Percentiles rank a stretch among this genome's conserved stretches.
These are phyloP conservation scores for Siniperca obscura DNA, from an alignment of 2,797 vertebrate species.

Conservation along the genomic window DNA sequence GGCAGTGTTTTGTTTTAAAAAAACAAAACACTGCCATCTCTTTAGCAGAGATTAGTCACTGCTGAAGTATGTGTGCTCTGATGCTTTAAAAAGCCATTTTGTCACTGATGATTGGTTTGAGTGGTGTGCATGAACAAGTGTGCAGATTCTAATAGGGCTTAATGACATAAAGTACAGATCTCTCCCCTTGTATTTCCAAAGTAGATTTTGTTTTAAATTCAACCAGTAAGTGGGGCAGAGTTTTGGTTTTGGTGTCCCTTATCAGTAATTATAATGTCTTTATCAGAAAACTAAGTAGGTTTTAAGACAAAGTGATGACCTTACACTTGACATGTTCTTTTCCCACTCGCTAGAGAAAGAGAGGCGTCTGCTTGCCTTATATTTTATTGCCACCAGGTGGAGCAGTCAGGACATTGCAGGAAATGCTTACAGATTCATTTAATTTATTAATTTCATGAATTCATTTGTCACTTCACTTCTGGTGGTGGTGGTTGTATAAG, in stretches of 20 bases:
- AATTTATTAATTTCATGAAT: background rate
- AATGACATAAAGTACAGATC: too few relatives aligned
- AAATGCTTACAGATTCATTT: background rate
- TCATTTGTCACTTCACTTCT: background rate
- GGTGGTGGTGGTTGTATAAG: background rate
- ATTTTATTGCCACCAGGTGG: background rate
- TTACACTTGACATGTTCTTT: background rate
- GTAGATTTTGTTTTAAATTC: too few relatives aligned
- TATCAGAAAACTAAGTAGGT: background rate
- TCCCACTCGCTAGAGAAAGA: background rate
- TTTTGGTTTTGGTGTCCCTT: too few relatives aligned
- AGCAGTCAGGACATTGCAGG: background rate
- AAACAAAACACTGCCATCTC: background rate
- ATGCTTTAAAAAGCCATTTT: too few relatives aligned
- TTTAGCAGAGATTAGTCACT: too few relatives aligned
- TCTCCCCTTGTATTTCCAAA: too few relatives aligned
- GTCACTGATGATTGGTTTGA: too few relatives aligned
- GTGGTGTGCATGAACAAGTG: too few relatives aligned
- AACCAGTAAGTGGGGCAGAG: too few relatives aligned
- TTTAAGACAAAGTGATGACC: background rate
- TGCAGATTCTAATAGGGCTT: too few relatives aligned
- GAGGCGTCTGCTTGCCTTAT: background rate
- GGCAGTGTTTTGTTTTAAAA: too few relatives aligned
- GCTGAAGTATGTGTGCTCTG: too few relatives aligned
- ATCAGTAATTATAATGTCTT: background rate